phyloP scores from a whole-genome alignment of 2,888 invertebrate species.

The Polyommatus iphigenia region DNA sequence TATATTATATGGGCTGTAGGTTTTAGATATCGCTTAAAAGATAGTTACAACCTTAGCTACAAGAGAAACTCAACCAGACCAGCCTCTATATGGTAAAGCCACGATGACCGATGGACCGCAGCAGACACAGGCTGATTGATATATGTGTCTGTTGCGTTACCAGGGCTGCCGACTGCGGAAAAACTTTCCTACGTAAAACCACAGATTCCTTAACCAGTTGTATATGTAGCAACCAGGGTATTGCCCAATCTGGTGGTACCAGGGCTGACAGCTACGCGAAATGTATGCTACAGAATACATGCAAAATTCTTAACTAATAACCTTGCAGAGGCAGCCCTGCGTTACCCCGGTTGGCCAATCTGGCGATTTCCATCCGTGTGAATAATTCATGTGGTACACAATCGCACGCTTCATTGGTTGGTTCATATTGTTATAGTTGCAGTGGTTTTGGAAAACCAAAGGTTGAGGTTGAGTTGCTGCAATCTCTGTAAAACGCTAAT shows the following conservation, averaged over 20 bases:
- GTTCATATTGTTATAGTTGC: not conserved
- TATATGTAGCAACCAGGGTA: not conserved
- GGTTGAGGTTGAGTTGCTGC: not conserved
- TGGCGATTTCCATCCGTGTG: slow-evolving; percentile 22
- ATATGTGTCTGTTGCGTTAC: slow-evolving; percentile 12
- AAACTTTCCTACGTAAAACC: not conserved
- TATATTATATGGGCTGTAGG: not conserved
- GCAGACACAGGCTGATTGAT: slow-evolving; percentile 19
- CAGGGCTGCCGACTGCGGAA: not conserved
- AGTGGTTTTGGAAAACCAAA: not conserved
- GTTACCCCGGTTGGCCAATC: slow-evolving; percentile 14
- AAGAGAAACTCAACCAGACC: not conserved
- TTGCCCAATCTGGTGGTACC: not conserved
- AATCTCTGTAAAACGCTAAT: not conserved
- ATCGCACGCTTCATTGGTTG: slow-evolving; percentile 12
- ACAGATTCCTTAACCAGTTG: not conserved
- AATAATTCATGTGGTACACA: slow-evolving; percentile 2
- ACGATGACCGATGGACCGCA: slow-evolving; percentile 4
- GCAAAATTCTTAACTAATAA: not conserved
- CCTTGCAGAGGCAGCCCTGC: not conserved
- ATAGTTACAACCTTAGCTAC: not conserved
- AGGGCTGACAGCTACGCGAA: not conserved
- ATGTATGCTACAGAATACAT: not conserved
- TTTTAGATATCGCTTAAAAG: not conserved
- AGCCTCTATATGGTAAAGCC: not conserved